Percentiles rank a stretch among this genome's conserved stretches.
Conservation (phyloP, 2,113 vertebrate genomes). For the Erythrolamprus reginae region DNA sequence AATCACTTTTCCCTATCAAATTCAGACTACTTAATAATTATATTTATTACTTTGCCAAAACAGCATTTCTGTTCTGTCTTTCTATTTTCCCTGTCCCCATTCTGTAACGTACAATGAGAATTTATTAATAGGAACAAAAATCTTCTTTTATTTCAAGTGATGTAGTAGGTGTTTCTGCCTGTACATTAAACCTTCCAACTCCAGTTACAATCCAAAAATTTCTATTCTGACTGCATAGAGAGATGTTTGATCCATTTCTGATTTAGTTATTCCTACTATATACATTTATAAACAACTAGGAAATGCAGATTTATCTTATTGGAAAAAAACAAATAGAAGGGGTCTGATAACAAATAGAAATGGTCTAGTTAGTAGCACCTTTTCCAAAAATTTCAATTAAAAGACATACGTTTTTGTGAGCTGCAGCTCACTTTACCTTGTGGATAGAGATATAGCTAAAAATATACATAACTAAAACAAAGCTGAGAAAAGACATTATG, state of each 20-base stretch:
- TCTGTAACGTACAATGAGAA: not conserved
- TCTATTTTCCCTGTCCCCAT: too few relatives aligned
- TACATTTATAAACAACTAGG: not conserved
- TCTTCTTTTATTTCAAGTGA: not conserved
- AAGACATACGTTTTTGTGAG: not conserved
- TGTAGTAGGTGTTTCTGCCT: not conserved
- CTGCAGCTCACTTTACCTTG: not conserved
- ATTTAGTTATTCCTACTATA: not conserved
- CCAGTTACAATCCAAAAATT: not conserved
- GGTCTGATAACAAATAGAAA: not conserved
- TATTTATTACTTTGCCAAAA: not conserved
- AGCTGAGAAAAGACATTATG: not conserved
- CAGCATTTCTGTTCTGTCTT: not conserved
- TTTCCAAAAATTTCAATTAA: not conserved
- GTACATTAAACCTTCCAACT: not conserved
- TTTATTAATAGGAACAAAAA: not conserved
- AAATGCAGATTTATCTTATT: not conserved
- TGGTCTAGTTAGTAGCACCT: not conserved
- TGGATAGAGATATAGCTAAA: not conserved
- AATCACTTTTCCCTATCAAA: not conserved
- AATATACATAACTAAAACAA: not conserved
- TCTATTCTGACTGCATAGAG: not conserved
- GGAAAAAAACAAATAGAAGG: not conserved
- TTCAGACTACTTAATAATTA: not conserved
- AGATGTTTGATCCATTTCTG: not conserved